Conservation (phyloP, 2,113 vertebrate genomes). For the Sapajus apella region DNA sequence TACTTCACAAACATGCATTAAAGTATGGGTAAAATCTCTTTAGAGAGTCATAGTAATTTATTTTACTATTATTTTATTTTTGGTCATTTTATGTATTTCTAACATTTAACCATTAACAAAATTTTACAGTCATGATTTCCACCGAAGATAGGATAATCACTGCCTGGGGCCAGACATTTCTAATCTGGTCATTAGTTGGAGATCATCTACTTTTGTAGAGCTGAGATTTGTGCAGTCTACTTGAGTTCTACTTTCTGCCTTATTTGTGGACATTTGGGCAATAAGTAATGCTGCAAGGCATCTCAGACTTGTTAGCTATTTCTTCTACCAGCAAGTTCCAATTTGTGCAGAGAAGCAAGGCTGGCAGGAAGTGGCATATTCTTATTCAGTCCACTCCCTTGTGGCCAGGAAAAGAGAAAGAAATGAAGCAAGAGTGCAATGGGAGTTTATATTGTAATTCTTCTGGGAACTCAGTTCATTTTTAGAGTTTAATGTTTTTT, state of each 20-base stretch:
- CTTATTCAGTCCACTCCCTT: conserved; percentile 37
- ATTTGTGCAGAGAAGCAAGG: conserved; percentile 48
- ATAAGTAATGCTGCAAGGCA: background rate
- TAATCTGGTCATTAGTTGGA: background rate
- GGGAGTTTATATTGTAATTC: conserved; percentile 36
- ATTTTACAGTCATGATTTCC: background rate
- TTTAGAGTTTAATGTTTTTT: conserved; percentile 43
- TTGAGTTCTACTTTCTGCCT: background rate
- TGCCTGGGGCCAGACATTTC: background rate
- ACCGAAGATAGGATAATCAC: background rate
- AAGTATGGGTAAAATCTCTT: background rate
- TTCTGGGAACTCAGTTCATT: background rate
- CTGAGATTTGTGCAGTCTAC: background rate
- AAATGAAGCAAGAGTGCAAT: background rate
- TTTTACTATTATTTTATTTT: background rate
- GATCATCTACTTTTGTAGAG: background rate
- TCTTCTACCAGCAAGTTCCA: background rate
- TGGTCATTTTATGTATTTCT: background rate
- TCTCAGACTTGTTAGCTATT: background rate
- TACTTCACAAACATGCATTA: background rate
- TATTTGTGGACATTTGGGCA: background rate
- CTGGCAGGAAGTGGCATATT: conserved; percentile 1
- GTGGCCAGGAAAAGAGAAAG: background rate
- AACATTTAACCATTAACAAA: background rate
- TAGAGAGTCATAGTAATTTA: background rate